Conservation (phyloP, 2,888 invertebrate genomes). For the Neoaliturus tenellus region DNA sequence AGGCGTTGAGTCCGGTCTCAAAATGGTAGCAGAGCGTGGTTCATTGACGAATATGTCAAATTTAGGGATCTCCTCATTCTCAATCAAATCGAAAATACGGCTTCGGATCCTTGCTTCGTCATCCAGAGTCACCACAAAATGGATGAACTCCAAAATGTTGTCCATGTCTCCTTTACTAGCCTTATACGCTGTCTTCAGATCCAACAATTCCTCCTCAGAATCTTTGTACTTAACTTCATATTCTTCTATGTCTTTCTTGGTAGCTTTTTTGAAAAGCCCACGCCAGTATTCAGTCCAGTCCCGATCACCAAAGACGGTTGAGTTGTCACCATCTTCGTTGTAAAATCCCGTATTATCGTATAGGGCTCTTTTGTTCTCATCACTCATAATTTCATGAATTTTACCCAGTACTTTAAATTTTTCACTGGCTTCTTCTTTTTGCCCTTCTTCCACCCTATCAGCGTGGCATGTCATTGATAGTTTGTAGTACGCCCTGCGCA, state of each 20-base stretch:
- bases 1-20: too few species aligned
- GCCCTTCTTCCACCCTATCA: constrained; percentile 87
- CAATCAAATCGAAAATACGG: constrained; percentile 80
- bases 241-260: too few species aligned
- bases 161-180: constrained; percentile 92
- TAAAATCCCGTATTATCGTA: constrained; percentile 98
- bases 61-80: constrained; percentile 84
- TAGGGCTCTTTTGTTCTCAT: constrained; percentile 85
- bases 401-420: constrained; percentile 95
- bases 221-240: too few species aligned
- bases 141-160: constrained; percentile 87
- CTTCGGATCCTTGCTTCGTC: constrained; percentile 86
- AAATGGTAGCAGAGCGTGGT: too few species aligned
- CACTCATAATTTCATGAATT: constrained; percentile 91
- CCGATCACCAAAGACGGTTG: too few species aligned
- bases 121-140: constrained; percentile 86
- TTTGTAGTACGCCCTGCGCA: constrained; percentile 96
- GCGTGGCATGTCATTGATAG: constrained; percentile 94
- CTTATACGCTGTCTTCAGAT: constrained; percentile 89
- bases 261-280: too few species aligned
- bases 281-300: too few species aligned
- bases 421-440: constrained; percentile 89
- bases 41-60: constrained; percentile 89
- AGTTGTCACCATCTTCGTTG: too few species aligned
- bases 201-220: constrained; percentile 88